Conservation (phyloP, 2,113 vertebrate species). For the Antigone vipio region DNA sequence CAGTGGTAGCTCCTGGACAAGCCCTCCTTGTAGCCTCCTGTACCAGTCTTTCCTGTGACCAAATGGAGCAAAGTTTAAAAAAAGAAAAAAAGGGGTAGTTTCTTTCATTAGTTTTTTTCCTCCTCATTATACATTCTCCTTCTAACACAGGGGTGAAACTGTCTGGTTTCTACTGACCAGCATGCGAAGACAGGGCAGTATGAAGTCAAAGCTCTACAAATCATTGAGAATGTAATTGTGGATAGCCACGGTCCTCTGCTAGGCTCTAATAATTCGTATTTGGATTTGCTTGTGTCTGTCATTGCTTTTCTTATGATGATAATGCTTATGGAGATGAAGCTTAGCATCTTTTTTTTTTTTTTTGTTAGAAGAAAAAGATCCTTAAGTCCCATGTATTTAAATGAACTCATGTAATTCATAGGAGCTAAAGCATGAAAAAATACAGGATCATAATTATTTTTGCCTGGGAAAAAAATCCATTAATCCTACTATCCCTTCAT, state of each 20-base stretch:
- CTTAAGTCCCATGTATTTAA: conserved; percentile 48
- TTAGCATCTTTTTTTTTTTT: conserved; percentile 7
- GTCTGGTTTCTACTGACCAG: background rate
- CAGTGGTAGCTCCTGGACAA: background rate
- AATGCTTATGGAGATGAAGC: conserved; percentile 37
- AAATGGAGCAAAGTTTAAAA: background rate
- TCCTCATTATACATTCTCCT: background rate
- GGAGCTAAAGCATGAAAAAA: conserved; percentile 45
- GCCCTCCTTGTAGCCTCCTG: background rate
- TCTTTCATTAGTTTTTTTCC: background rate
- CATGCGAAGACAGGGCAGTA: background rate
- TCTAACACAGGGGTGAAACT: background rate
- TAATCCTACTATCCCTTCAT: conserved; percentile 23
- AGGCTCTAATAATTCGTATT: background rate
- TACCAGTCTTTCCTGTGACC: background rate
- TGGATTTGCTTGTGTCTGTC: conserved; percentile 17
- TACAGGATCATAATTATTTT: conserved; percentile 52
- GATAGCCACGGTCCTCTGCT: background rate
- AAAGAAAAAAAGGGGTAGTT: too few species aligned
- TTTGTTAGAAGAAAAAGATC: conserved; percentile 3
- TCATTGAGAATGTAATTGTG: background rate
- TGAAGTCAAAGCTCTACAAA: background rate
- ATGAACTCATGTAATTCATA: conserved; percentile 33
- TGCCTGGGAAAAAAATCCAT: background rate
- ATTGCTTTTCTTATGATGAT: conserved; percentile 32